Evolutionary conservation across 1,140 invertebrate genomes (phyloP).

Genomic region (Meloidogyne hapla): DNA sequence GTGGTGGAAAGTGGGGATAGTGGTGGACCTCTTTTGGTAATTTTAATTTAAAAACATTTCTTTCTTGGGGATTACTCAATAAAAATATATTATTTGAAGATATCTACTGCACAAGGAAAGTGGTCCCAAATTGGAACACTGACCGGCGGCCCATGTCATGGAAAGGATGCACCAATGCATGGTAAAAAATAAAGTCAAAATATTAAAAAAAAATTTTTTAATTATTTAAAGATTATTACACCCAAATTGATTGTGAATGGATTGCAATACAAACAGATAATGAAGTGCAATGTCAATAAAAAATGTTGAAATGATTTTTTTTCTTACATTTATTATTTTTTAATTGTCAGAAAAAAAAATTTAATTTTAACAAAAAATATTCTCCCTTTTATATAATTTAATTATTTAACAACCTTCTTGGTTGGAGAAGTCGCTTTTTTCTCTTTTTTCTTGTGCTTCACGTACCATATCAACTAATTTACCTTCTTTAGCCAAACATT

Average conservation of each 20-base stretch:
- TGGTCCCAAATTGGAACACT: conserved; percentile 24
- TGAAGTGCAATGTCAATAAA: conserved; percentile 46
- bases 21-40: conserved; percentile 4
- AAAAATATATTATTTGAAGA: neutral
- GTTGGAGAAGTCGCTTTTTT: neutral
- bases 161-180: conserved; percentile 21
- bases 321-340: too few relatives aligned
- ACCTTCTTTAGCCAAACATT: conserved; percentile 82
- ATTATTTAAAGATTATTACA: conserved; percentile 25
- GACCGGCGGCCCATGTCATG: conserved; percentile 21
- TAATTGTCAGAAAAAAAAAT: too few relatives aligned
- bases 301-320: conserved; percentile 54
- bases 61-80: neutral
- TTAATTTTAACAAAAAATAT: too few relatives aligned
- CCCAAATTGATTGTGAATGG: conserved; percentile 26
- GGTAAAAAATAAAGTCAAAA: neutral
- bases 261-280: conserved; percentile 23
- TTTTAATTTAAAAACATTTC: neutral
- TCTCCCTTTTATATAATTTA: neutral
- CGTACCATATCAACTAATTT: conserved; percentile 72
- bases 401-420: neutral
- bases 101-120: neutral
- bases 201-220: too few relatives aligned
- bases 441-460: neutral
- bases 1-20: conserved; percentile 22